These are phyloP conservation scores for Theonella swinhoei DNA, from an alignment of 37 sponge, comb jelly and placozoan genomes.

Conservation along the genomic window DNA sequence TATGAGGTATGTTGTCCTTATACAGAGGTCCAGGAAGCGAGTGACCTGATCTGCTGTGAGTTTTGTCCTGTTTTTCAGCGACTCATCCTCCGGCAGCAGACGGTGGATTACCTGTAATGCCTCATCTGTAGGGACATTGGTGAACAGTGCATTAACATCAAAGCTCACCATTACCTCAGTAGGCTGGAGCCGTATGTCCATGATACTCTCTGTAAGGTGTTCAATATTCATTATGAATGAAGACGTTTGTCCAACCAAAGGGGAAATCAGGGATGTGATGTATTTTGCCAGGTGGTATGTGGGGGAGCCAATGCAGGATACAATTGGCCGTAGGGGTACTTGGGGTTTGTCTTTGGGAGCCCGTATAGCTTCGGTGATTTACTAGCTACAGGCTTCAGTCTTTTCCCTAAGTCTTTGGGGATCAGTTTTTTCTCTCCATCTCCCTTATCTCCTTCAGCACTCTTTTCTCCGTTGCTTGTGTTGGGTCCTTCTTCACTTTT, in stretches of 20 bases:
- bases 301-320: too few species aligned
- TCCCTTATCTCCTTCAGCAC: too few species aligned
- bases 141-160: not conserved
- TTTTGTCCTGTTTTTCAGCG: constrained; percentile 4
- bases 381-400: not conserved
- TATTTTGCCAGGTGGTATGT: too few species aligned
- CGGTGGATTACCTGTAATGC: not conserved
- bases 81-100: not conserved
- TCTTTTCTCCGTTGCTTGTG: not conserved
- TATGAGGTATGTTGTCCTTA: constrained; percentile 10
- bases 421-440: too few species aligned
- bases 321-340: too few species aligned
- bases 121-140: not conserved
- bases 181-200: too few species aligned
- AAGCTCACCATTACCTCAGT: too few species aligned
- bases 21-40: constrained; percentile 26
- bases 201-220: too few species aligned
- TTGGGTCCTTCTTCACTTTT: not conserved
- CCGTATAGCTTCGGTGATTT: not conserved
- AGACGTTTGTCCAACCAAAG: too few species aligned
- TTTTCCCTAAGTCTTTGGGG: not conserved
- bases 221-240: too few species aligned
- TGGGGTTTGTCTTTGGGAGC: too few species aligned
- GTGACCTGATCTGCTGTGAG: constrained; percentile 7
- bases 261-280: too few species aligned